A percentile compares a stretch with the other conserved stretches of the same genome.
Evolutionary conservation across 2,888 invertebrate species (phyloP).

Genomic region (Oasisia sp.): DNA sequence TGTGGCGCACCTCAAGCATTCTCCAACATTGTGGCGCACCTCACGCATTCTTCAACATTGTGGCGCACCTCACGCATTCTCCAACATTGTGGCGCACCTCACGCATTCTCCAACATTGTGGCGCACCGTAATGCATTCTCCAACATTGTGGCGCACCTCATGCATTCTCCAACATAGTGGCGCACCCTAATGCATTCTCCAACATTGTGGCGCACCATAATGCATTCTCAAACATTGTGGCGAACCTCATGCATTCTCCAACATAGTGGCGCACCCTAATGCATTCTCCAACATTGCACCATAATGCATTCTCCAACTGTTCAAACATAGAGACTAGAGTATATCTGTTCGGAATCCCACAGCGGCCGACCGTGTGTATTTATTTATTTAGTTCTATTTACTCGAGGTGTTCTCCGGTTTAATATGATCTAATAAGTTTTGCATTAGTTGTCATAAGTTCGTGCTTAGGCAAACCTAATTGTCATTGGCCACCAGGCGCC

Average conservation of each 20-base stretch:
- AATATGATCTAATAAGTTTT: not conserved
- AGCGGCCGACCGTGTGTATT: not conserved
- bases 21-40: not conserved
- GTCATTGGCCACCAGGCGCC: slow-evolving; percentile 3
- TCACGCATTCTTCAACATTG: not conserved
- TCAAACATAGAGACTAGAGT: not conserved
- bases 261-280: not conserved
- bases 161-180: not conserved
- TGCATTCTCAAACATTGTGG: not conserved
- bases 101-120: not conserved
- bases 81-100: not conserved
- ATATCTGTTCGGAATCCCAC: not conserved
- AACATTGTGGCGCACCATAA: not conserved
- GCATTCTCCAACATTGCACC: not conserved
- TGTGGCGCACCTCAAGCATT: not conserved
- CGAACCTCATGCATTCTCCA: too few species aligned
- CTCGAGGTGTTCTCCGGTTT: not conserved
- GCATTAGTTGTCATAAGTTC: not conserved
- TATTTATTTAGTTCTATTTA: not conserved
- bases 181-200: not conserved
- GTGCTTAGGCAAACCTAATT: not conserved
- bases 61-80: not conserved
- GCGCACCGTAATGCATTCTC: not conserved
- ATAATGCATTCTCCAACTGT: not conserved
- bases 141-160: not conserved